These are phyloP conservation scores for Sisor rabdophorus DNA, from an alignment of 2,113 vertebrate species.

Conservation along the genomic window DNA sequence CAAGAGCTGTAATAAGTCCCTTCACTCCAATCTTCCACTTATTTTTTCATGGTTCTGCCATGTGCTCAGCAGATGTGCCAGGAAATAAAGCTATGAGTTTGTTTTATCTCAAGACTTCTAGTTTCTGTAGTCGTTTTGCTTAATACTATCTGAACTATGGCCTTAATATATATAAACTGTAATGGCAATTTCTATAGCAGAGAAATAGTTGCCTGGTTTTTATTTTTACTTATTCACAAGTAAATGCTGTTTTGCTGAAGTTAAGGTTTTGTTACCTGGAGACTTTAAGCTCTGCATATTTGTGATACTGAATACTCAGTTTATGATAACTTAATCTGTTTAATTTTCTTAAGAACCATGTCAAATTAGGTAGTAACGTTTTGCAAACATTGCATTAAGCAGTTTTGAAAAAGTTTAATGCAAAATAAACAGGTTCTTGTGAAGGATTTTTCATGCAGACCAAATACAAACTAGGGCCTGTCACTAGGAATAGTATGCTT, in stretches of 20 bases:
- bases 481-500: neutral
- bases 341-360: slow-evolving; percentile 12
- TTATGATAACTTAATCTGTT: slow-evolving; percentile 20
- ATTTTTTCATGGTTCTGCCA: slow-evolving; percentile 27
- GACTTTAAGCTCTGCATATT: neutral
- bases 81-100: slow-evolving; percentile 33
- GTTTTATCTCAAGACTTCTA: slow-evolving; percentile 23
- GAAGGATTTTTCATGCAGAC: slow-evolving; percentile 24
- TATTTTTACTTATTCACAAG: neutral
- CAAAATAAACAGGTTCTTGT: slow-evolving; percentile 48
- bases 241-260: neutral
- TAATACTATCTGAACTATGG: slow-evolving; percentile 40
- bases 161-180: slow-evolving; percentile 20
- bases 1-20: slow-evolving; percentile 34
- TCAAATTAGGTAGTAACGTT: slow-evolving; percentile 21
- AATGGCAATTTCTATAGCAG: slow-evolving; percentile 27
- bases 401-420: slow-evolving; percentile 24
- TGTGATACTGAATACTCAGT: slow-evolving; percentile 13
- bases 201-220: slow-evolving; percentile 11
- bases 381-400: slow-evolving; percentile 31
- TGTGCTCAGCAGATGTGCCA: slow-evolving; percentile 54
- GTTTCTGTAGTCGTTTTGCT: slow-evolving; percentile 32
- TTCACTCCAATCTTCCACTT: slow-evolving; percentile 26
- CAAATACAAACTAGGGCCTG: slow-evolving; percentile 9
- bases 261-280: neutral